These are phyloP conservation scores for Carassius gibelio DNA, from an alignment of 2,113 vertebrate species.

Conservation along the genomic window DNA sequence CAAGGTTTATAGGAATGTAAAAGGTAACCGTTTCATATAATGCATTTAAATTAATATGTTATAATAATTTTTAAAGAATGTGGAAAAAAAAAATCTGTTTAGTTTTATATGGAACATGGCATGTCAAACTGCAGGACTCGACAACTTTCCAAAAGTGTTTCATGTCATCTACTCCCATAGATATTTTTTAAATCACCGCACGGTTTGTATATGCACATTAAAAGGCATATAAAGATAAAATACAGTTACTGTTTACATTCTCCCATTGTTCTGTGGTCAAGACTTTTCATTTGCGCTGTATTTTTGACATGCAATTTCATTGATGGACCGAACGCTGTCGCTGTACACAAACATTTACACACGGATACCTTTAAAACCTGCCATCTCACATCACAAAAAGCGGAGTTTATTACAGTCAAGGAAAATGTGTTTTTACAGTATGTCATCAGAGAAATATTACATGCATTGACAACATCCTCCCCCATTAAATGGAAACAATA, in stretches of 20 bases:
- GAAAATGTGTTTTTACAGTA: not conserved
- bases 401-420: not conserved
- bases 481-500: not conserved
- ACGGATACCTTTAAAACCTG: constrained; percentile 15
- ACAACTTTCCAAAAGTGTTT: not conserved
- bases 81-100: not conserved
- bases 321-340: constrained; percentile 20
- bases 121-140: not conserved
- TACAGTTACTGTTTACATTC: constrained; percentile 26
- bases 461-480: not conserved
- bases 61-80: not conserved
- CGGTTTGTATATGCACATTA: not conserved
- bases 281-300: not conserved
- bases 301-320: not conserved
- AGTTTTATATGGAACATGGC: not conserved
- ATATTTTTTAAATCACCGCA: not conserved
- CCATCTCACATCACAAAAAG: not conserved
- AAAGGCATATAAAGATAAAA: not conserved
- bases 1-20: not conserved
- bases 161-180: not conserved
- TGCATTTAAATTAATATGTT: not conserved
- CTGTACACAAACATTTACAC: constrained; percentile 29
- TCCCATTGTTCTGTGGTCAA: constrained; percentile 35
- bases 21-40: not conserved
- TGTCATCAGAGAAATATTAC: not conserved